These are phyloP conservation scores for Bellardia pandia DNA, from an alignment of 2,888 invertebrate species.

Conservation along the genomic window DNA sequence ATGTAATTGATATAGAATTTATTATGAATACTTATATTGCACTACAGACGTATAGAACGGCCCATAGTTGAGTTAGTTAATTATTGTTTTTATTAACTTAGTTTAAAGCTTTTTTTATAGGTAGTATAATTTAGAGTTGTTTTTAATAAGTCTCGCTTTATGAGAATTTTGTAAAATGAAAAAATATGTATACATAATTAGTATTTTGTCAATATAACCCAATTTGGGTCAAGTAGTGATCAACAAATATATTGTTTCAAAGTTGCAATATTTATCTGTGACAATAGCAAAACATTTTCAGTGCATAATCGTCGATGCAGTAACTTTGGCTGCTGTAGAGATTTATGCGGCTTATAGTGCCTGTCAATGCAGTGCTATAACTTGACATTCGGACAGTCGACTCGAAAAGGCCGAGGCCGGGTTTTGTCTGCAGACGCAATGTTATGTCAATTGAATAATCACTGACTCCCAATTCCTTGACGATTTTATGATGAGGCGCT, in stretches of 20 bases:
- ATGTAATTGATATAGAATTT: not conserved
- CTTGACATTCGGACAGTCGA: conserved; percentile 87
- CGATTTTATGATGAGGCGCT: conserved; percentile 81
- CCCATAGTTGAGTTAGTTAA: not conserved
- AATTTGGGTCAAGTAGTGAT: conserved; percentile 60
- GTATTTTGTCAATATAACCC: conserved; percentile 44
- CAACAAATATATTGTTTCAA: not conserved
- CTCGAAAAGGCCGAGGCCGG: conserved; percentile 88
- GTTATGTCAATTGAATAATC: conserved; percentile 83
- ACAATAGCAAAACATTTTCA: conserved; percentile 92
- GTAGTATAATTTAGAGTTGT: conserved; percentile 26
- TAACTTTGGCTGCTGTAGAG: conserved; percentile 92
- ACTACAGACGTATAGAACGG: not conserved
- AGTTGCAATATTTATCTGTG: conserved; percentile 78
- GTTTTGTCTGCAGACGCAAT: conserved; percentile 84
- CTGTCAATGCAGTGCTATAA: conserved; percentile 83
- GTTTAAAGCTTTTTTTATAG: conserved; percentile 43
- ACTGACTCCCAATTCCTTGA: conserved; percentile 79
- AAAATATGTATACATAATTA: not conserved
- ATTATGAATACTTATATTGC: not conserved
- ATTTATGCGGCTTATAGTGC: conserved; percentile 91
- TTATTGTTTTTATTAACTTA: conserved; percentile 45
- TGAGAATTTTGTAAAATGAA: conserved; percentile 4
- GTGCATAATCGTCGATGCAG: conserved; percentile 89
- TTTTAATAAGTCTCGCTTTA: conserved; percentile 34